phyloP scores from a whole-genome alignment of 2,888 invertebrate species.

The Dynastes maya region DNA sequence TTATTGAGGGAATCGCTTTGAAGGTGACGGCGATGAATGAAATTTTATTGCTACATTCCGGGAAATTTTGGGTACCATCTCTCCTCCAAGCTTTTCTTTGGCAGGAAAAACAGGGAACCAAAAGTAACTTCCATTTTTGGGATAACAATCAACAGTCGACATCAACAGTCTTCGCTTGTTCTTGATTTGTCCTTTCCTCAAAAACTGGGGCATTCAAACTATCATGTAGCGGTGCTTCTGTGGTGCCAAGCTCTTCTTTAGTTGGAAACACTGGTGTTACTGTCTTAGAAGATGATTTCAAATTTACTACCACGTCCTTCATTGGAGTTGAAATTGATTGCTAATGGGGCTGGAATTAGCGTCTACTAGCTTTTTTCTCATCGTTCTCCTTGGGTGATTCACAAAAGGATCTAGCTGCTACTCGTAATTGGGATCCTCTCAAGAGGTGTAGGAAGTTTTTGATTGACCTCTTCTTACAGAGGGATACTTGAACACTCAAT shows the following conservation, averaged over 20 bases:
- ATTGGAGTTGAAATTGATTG: constrained; percentile 46
- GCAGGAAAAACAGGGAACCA: constrained; percentile 37
- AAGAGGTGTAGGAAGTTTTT: background rate
- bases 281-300: constrained; percentile 48
- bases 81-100: constrained; percentile 25
- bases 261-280: constrained; percentile 50
- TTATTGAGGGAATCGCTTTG: too few relatives aligned
- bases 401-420: background rate
- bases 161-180: too few relatives aligned
- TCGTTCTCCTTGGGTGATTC: background rate
- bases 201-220: constrained; percentile 20
- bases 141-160: too few relatives aligned
- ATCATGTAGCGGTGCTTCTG: constrained; percentile 35
- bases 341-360: constrained; percentile 15
- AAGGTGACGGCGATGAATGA: too few relatives aligned
- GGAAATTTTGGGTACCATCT: too few relatives aligned
- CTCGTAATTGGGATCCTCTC: background rate
- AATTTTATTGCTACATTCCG: too few relatives aligned
- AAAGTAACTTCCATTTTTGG: too few relatives aligned
- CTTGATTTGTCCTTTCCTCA: background rate
- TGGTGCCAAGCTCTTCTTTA: constrained; percentile 45
- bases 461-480: background rate
- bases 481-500: background rate
- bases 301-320: constrained; percentile 45
- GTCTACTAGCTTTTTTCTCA: background rate